phyloP scores from a whole-genome alignment of 2,113 vertebrate species.

The Ornithorhynchus anatinus region DNA sequence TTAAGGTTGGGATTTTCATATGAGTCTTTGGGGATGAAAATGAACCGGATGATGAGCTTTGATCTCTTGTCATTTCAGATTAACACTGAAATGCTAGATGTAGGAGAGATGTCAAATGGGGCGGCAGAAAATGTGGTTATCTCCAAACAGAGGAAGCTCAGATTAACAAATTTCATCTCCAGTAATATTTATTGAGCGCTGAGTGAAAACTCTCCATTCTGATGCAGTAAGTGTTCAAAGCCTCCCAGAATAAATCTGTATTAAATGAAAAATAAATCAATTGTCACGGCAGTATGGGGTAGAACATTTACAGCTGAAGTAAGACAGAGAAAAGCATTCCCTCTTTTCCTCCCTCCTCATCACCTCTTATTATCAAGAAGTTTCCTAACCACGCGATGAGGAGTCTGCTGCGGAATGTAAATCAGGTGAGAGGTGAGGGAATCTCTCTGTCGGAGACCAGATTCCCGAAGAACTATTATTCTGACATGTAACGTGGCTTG shows the following conservation, averaged over 20 bases:
- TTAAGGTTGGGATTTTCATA: conserved; percentile 15
- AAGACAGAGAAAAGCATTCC: conserved; percentile 30
- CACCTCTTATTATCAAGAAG: not conserved
- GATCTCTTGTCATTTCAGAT: conserved; percentile 49
- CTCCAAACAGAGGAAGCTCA: conserved; percentile 36
- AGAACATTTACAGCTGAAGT: conserved; percentile 57
- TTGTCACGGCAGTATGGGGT: conserved; percentile 34
- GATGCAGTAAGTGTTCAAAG: conserved; percentile 46
- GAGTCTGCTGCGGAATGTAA: not conserved
- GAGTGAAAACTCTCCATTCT: conserved; percentile 41
- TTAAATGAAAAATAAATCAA: conserved; percentile 68
- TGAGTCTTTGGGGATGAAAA: conserved; percentile 16
- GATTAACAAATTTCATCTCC: conserved; percentile 59
- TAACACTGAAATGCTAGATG: conserved; percentile 35
- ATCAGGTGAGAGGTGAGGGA: too few species aligned
- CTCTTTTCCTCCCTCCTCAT: not conserved
- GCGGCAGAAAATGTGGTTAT: conserved; percentile 57
- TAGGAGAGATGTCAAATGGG: conserved; percentile 52
- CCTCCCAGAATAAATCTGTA: conserved; percentile 56
- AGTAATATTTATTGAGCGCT: conserved; percentile 34
- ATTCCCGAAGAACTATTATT: too few species aligned
- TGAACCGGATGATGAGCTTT: conserved; percentile 41
- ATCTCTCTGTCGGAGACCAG: too few species aligned
- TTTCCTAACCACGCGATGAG: not conserved
- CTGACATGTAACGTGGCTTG: too few species aligned